These are phyloP conservation scores for Mycteria americana DNA, from an alignment of 2,797 vertebrate species.

Conservation along the genomic window DNA sequence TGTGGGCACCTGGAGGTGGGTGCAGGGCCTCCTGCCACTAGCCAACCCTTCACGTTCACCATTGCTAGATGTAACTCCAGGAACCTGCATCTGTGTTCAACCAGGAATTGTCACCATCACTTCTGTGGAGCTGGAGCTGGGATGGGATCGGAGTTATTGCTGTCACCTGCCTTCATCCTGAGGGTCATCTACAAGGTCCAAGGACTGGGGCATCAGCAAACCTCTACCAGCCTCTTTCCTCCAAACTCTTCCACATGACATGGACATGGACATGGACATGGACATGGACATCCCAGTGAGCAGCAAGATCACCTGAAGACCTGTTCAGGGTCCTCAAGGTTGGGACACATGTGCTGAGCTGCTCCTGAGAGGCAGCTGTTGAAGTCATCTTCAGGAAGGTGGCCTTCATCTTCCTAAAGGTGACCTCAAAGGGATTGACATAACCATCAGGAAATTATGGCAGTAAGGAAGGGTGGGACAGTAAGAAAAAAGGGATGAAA, in stretches of 20 bases:
- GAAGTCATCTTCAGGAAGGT: background rate
- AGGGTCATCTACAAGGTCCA: background rate
- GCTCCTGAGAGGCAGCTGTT: background rate
- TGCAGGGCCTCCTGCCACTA: background rate
- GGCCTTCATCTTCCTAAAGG: background rate
- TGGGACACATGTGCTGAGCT: background rate
- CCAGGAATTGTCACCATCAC: background rate
- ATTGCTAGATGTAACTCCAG: background rate
- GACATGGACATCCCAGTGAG: background rate
- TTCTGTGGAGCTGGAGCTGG: background rate
- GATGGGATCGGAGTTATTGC: background rate
- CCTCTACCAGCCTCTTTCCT: background rate
- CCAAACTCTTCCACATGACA: background rate
- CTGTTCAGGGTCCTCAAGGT: background rate
- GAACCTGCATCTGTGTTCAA: background rate
- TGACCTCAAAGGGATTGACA: background rate
- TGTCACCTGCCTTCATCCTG: background rate
- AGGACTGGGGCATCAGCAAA: background rate
- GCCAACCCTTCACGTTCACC: fast-evolving
- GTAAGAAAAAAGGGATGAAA: background rate
- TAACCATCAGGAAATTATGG: background rate
- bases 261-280: background rate
- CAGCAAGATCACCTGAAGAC: background rate
- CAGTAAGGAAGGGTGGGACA: background rate
- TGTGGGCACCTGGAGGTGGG: background rate